Evolutionary conservation across 2,113 vertebrate species (phyloP), one percentile per base, ranked within the genome.

Genomic region (Pseudopodoces humilis): DNA sequence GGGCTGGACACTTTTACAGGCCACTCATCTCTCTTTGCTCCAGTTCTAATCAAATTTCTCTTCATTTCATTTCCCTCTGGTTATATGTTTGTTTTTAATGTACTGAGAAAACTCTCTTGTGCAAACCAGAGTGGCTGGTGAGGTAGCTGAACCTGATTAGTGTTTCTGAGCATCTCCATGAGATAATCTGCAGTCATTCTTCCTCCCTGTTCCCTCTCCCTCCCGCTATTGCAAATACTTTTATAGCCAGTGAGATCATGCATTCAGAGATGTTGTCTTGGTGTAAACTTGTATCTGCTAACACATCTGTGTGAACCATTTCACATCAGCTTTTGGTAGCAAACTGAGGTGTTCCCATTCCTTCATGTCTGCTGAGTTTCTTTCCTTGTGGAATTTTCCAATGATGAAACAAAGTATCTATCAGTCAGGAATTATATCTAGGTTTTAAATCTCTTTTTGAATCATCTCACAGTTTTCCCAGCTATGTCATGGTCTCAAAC

Each of bases 311-410:
- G 60, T 91, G 85, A 95, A 80, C 50, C 47, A 37, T 80, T 87
- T 90, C 94, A 83, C 63, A 67, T 58, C 68, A 79, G 50, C 50
- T 92, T 87, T 89, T 2, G 0, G n/a, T 49, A 67, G 74, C 44
- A 80, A 69, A 56, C 43, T 2, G 46, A 69, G 55, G 43, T 95
- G 89, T 93, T 95, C 63, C 84, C 39, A 11, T 70, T 91, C 63
- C 68, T 83, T 65, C 65, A 2, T 0, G 5, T 28, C 16, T 52
- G 35, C 47, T 41, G 37, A 65, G 52, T 44, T 31, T 88, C 74
- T 85, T 59, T 77, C 68, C 55, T 56, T 21, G 3, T 77, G 79
- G 78, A 94, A 95, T 96, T 96, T 93, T 93, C 71, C 58, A 58
- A 0, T 59, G 75, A 72, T 74, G 88, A 92, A 94, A 92, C 23